Evolutionary conservation across 2,797 vertebrate species (phyloP).

Genomic region (Rousettus madagascariensis): DNA sequence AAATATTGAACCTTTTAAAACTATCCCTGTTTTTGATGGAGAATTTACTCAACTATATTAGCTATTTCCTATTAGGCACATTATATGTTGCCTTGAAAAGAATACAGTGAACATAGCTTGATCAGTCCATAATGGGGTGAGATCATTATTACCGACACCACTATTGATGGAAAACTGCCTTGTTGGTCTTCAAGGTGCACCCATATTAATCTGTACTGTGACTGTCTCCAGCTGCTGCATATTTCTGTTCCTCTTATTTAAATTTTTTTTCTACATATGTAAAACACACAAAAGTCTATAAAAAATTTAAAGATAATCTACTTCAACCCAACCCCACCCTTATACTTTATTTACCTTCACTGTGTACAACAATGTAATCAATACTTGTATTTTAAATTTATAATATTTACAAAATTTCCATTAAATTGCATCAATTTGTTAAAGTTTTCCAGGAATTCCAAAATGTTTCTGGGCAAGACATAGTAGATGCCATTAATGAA

Average conservation of each 20-base stretch:
- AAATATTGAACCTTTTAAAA: not conserved
- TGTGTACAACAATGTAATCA: not conserved
- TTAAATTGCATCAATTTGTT: constrained; percentile 7
- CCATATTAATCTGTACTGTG: not conserved
- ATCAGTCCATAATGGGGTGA: not conserved
- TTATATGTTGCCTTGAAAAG: not conserved
- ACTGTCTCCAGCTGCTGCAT: not conserved
- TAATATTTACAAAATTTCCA: constrained; percentile 14
- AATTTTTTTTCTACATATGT: not conserved
- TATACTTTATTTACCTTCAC: not conserved
- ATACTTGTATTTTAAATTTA: not conserved
- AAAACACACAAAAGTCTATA: not conserved
- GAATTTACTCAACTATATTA: not conserved
- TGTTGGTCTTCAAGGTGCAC: not conserved
- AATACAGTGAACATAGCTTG: not conserved
- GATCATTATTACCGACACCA: not conserved
- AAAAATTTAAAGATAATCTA: not conserved
- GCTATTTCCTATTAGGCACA: not conserved
- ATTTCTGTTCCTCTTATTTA: not conserved
- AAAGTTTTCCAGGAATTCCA: constrained; percentile 89
- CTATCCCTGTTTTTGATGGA: not conserved
- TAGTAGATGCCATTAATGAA: constrained; percentile 85
- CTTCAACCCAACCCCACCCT: not conserved
- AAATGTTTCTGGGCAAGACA: constrained; percentile 86
- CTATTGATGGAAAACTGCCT: not conserved